A percentile compares a stretch with the other conserved stretches of the same genome.
phyloP scores from a whole-genome alignment of 2,797 vertebrate species.

The Premnoplex brunnescens region DNA sequence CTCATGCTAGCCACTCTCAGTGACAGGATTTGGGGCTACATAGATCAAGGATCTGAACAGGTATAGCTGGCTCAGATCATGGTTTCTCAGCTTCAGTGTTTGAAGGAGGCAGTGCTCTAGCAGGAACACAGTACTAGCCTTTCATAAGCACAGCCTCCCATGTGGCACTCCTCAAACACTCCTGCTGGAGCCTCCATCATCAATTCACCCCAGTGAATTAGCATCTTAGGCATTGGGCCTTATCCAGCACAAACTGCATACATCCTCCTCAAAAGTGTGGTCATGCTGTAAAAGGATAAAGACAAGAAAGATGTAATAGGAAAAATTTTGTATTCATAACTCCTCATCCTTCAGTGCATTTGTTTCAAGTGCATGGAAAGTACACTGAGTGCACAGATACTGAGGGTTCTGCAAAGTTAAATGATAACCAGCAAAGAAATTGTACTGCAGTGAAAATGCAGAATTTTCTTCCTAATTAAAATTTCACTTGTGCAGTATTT shows the following conservation, averaged over 20 bases:
- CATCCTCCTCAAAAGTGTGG: background rate
- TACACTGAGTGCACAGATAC: background rate
- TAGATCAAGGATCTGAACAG: background rate
- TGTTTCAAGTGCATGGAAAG: background rate
- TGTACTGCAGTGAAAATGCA: background rate
- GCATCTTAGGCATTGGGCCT: background rate
- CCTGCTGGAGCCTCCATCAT: background rate
- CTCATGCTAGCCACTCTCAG: background rate
- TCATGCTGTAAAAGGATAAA: background rate
- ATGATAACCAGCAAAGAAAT: background rate
- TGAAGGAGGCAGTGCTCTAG: background rate
- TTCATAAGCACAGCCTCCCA: background rate
- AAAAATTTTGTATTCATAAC: background rate
- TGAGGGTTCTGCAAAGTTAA: background rate
- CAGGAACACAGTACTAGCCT: background rate
- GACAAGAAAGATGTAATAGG: background rate
- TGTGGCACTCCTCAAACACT: background rate
- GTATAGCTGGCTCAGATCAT: background rate
- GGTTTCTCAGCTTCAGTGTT: background rate
- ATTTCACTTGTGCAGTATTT: background rate
- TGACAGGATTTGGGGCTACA: background rate
- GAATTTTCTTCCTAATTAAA: background rate
- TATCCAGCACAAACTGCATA: background rate
- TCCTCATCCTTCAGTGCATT: background rate
- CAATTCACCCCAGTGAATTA: background rate